phyloP scores from a whole-genome alignment of 2,113 vertebrate genomes.

The Chloebia gouldiae region DNA sequence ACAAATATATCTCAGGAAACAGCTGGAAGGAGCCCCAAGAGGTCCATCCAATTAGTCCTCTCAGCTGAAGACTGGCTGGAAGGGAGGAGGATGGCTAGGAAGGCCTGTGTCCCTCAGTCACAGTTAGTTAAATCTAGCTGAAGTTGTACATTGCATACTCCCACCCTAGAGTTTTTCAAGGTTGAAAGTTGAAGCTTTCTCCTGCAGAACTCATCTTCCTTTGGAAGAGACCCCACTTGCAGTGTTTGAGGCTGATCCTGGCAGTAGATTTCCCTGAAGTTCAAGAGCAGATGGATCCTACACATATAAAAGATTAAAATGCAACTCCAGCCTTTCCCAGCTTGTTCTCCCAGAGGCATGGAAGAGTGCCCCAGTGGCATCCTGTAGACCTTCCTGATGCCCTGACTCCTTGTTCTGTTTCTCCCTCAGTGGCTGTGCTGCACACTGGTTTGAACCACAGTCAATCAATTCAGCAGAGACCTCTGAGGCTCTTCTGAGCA shows the following conservation, averaged over 20 bases:
- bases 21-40: conserved; percentile 24
- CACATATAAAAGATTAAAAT: background rate
- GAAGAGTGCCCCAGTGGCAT: background rate
- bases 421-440: conserved; percentile 49
- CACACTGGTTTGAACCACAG: background rate
- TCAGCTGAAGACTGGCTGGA: background rate
- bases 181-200: background rate
- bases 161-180: background rate
- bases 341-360: background rate
- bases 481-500: background rate
- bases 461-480: background rate
- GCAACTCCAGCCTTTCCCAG: background rate
- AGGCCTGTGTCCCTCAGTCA: background rate
- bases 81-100: background rate
- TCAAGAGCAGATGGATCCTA: background rate
- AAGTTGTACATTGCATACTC: background rate
- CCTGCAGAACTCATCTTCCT: background rate
- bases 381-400: background rate
- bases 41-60: conserved; percentile 20
- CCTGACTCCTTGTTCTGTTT: conserved; percentile 8
- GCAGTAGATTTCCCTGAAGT: background rate
- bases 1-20: conserved; percentile 25
- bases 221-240: background rate
- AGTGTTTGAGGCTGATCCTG: background rate
- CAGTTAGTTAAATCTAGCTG: background rate